phyloP scores from a whole-genome alignment of 2,113 vertebrate genomes.

The Bostrychus sinensis region DNA sequence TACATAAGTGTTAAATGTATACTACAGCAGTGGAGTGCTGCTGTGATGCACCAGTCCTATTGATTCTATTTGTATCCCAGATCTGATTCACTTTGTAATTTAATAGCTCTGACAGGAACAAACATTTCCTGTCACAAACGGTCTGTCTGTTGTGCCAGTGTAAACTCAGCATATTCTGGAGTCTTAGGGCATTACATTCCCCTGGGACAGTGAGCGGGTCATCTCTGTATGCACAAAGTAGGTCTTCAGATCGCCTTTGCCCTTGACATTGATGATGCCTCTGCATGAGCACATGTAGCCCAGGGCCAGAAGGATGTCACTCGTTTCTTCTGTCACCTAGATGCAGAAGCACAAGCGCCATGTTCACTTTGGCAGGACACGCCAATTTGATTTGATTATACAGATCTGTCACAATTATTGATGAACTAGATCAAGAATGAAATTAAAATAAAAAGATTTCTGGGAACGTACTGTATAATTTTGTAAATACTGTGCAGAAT shows the following conservation, averaged over 20 bases:
- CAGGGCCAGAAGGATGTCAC: conserved; percentile 84
- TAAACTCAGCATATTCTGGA: conserved; percentile 13
- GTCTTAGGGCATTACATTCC: conserved; percentile 76
- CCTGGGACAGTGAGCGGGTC: conserved; percentile 93
- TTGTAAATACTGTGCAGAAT: too few species aligned
- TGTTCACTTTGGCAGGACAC: conserved; percentile 17
- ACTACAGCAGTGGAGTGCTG: conserved; percentile 55
- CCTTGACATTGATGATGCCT: conserved; percentile 97
- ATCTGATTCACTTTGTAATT: conserved; percentile 22
- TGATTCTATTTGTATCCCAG: conserved; percentile 10
- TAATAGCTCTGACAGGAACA: conserved; percentile 18
- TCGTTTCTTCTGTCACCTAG: conserved; percentile 93
- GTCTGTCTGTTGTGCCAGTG: conserved; percentile 27
- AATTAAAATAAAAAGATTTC: too few species aligned
- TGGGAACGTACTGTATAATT: too few species aligned
- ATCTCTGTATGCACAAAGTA: conserved; percentile 97
- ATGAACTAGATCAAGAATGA: too few species aligned
- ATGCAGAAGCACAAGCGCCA: conserved; percentile 19
- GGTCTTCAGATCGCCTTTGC: conserved; percentile 95
- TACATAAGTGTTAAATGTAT: conserved; percentile 63
- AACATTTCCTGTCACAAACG: conserved; percentile 22
- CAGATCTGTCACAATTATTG: not conserved
- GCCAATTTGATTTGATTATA: conserved; percentile 16
- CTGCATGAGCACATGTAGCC: conserved; percentile 94
- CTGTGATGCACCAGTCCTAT: conserved; percentile 25